phyloP scores from a whole-genome alignment of 92 coral and sea anemone species.

The Palythoa caribaeorum region DNA sequence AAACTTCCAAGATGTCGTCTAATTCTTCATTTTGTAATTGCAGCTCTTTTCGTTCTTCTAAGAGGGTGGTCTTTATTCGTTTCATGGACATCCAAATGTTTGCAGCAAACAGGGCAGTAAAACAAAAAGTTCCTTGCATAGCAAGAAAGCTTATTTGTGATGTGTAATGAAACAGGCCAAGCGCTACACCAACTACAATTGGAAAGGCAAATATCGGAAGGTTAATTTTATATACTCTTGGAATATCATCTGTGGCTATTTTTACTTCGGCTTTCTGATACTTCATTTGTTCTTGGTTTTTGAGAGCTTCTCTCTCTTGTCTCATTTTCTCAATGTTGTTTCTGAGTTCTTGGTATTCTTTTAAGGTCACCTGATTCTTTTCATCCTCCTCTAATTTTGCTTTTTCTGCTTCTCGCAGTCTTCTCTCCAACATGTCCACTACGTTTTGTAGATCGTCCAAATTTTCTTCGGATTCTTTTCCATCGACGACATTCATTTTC shows the following conservation, averaged over 20 bases:
- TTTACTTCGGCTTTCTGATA: conserved; percentile 41
- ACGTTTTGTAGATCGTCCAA: conserved; percentile 53
- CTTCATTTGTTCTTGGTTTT: conserved; percentile 51
- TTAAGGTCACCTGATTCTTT: conserved; percentile 57
- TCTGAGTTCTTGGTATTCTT: conserved; percentile 79
- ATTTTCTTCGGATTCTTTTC: conserved; percentile 40
- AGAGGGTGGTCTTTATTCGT: conserved; percentile 60
- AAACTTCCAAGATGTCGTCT: conserved; percentile 77
- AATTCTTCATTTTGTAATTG: conserved; percentile 82
- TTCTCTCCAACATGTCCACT: conserved; percentile 61
- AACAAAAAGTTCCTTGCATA: conserved; percentile 50
- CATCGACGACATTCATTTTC: conserved; percentile 57
- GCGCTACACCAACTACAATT: conserved; percentile 68
- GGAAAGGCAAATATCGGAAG: conserved; percentile 70
- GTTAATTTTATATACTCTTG: conserved; percentile 57
- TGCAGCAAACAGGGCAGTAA: conserved; percentile 48
- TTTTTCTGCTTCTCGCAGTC: conserved; percentile 68
- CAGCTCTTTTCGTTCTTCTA: conserved; percentile 73
- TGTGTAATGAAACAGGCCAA: conserved; percentile 60
- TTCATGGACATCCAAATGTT: conserved; percentile 75
- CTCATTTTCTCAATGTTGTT: conserved; percentile 76
- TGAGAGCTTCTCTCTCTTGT: conserved; percentile 66
- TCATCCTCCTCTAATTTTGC: conserved; percentile 75
- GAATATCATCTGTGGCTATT: conserved; percentile 49
- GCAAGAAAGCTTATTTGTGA: conserved; percentile 63